These are phyloP conservation scores for Lutjanus argentimaculatus DNA, from an alignment of 2,797 vertebrate genomes.

Conservation along the genomic window DNA sequence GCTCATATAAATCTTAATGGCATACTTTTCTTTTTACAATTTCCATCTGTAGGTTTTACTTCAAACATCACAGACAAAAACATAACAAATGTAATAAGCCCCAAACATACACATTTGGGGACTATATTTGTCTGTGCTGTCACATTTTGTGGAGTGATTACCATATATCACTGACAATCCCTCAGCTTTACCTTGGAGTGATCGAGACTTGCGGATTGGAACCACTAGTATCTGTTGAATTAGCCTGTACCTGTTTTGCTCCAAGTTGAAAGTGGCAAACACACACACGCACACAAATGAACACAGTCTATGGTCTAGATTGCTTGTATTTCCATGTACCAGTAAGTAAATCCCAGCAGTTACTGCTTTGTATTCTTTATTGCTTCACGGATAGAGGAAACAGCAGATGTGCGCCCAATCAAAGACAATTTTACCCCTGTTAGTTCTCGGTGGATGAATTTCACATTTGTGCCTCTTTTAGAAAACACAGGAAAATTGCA, in stretches of 20 bases:
- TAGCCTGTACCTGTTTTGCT: too few species aligned
- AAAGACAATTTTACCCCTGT: constrained; percentile 51
- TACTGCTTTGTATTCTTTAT: background rate
- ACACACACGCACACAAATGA: background rate
- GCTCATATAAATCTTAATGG: background rate
- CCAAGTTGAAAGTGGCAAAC: background rate
- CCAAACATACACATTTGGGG: too few species aligned
- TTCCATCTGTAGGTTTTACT: background rate
- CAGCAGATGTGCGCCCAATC: constrained; percentile 48
- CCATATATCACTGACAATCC: background rate
- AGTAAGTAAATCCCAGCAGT: constrained; percentile 1
- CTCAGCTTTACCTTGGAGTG: background rate
- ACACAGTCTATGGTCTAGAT: background rate
- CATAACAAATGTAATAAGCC: too few species aligned
- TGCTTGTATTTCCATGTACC: constrained; percentile 8
- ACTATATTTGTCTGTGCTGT: background rate
- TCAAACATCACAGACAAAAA: background rate
- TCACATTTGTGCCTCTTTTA: constrained; percentile 30
- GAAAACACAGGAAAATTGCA: constrained; percentile 37
- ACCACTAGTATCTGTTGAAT: background rate
- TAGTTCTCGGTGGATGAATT: constrained; percentile 34
- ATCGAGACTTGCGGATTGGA: background rate
- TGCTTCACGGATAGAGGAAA: constrained; percentile 10
- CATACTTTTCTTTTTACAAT: background rate
- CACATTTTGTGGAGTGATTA: background rate